These are phyloP conservation scores for Sebastes flavidus DNA, from an alignment of 2,797 vertebrate species.

Conservation along the genomic window DNA sequence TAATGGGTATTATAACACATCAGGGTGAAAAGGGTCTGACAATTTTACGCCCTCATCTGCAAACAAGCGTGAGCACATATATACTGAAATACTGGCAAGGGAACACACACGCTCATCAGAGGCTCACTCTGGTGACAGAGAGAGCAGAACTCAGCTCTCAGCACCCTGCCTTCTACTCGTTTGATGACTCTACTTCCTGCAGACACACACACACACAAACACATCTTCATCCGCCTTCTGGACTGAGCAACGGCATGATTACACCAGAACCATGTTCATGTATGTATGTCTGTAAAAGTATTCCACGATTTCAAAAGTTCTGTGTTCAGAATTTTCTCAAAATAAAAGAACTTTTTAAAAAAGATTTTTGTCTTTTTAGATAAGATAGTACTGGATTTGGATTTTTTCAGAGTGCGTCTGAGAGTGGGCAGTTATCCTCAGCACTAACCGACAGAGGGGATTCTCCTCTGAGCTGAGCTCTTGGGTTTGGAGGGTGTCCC, in stretches of 20 bases:
- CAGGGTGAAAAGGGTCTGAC: constrained; percentile 69
- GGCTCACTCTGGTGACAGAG: constrained; percentile 33
- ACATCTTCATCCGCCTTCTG: constrained; percentile 4
- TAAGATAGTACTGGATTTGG: neutral
- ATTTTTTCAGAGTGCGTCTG: no score
- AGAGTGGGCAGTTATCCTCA: no score
- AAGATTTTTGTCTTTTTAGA: neutral
- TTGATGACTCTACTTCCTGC: constrained; percentile 58
- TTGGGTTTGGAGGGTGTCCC: no score
- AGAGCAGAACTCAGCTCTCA: constrained; percentile 59
- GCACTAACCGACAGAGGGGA: no score
- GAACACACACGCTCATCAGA: constrained; percentile 18
- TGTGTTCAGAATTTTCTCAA: neutral
- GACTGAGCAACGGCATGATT: neutral
- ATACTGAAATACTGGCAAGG: constrained; percentile 42
- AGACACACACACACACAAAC: neutral
- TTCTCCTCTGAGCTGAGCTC: no score
- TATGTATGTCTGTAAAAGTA: neutral
- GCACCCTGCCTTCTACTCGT: constrained; percentile 44
- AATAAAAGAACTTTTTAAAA: no score
- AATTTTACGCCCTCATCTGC: constrained; percentile 70
- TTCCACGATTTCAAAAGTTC: neutral
- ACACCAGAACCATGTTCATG: neutral
- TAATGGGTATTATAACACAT: constrained; percentile 77
- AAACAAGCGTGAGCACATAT: constrained; percentile 46